Evolutionary conservation across 1,140 invertebrate species (phyloP).

Genomic region (Drosophila eugracilis): DNA sequence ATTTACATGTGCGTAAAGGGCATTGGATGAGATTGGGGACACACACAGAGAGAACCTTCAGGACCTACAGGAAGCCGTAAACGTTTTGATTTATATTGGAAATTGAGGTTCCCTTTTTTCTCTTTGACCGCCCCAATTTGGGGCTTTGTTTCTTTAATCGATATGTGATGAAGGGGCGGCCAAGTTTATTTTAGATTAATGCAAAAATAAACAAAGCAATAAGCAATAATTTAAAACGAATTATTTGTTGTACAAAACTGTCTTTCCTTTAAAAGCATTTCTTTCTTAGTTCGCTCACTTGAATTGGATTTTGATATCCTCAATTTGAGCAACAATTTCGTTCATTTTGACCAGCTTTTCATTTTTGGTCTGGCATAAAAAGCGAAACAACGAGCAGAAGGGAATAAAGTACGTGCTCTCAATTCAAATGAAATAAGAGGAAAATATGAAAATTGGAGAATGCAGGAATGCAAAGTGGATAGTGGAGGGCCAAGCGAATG

Average conservation of each 20-base stretch:
- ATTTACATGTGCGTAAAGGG: constrained; percentile 57
- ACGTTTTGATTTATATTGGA: constrained; percentile 74
- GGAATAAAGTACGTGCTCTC: constrained; percentile 67
- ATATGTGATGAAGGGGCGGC: constrained; percentile 24
- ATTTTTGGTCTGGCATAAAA: constrained; percentile 13
- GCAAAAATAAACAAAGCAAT: constrained; percentile 18
- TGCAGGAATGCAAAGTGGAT: constrained; percentile 41
- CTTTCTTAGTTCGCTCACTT: not conserved
- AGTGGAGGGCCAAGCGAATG: too few relatives aligned
- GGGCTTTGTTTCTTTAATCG: constrained; percentile 47
- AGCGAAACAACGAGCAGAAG: constrained; percentile 42
- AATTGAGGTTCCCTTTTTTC: constrained; percentile 66
- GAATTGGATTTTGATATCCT: constrained; percentile 15
- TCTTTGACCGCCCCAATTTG: constrained; percentile 11
- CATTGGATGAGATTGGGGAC: constrained; percentile 16
- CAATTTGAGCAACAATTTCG: constrained; percentile 53
- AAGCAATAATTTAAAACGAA: too few relatives aligned
- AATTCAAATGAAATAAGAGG: constrained; percentile 52
- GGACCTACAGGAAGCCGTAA: constrained; percentile 68
- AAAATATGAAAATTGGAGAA: constrained; percentile 70
- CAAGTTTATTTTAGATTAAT: constrained; percentile 16
- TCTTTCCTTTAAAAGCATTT: not conserved
- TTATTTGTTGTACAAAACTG: too few relatives aligned
- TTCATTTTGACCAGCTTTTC: constrained; percentile 54
- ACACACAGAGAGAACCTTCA: constrained; percentile 21